phyloP scores from a whole-genome alignment of 2,888 invertebrate species.

The Salticus scenicus region DNA sequence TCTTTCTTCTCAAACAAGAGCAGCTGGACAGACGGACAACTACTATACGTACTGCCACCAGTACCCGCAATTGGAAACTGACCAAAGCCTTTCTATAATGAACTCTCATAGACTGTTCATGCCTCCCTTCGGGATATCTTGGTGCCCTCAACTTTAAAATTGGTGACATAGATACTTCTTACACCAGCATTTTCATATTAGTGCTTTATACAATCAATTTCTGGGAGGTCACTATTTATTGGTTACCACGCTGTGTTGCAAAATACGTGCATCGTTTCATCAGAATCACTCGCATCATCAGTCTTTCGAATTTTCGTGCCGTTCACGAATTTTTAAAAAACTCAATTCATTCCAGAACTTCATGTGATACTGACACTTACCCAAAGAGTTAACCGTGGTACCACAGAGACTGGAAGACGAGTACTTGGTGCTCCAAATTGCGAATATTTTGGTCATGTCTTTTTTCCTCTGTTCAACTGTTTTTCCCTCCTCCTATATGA shows the following conservation, averaged over 20 bases:
- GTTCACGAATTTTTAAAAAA: no score
- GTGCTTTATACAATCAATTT: constrained; percentile 7
- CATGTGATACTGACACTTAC: no score
- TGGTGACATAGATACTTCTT: no score
- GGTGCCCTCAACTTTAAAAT: no score
- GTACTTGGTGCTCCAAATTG: not conserved
- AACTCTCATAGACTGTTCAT: no score
- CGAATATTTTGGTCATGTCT: not conserved
- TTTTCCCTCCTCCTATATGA: not conserved
- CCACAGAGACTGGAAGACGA: no score
- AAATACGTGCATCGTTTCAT: not conserved
- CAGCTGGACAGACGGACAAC: not conserved
- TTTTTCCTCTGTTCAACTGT: not conserved
- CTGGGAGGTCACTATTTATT: not conserved
- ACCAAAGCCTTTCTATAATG: no score
- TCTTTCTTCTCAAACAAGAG: not conserved
- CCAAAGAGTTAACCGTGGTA: no score
- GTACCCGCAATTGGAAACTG: not conserved
- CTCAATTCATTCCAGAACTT: no score
- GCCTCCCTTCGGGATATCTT: no score
- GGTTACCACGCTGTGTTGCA: not conserved
- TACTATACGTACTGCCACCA: not conserved
- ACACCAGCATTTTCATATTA: not conserved
- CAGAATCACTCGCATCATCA: not conserved
- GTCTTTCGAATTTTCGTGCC: not conserved